Evolutionary conservation across 2,888 invertebrate genomes (phyloP), one percentile per base, ranked within the genome.

Genomic region (Chloromyia formosa): DNA sequence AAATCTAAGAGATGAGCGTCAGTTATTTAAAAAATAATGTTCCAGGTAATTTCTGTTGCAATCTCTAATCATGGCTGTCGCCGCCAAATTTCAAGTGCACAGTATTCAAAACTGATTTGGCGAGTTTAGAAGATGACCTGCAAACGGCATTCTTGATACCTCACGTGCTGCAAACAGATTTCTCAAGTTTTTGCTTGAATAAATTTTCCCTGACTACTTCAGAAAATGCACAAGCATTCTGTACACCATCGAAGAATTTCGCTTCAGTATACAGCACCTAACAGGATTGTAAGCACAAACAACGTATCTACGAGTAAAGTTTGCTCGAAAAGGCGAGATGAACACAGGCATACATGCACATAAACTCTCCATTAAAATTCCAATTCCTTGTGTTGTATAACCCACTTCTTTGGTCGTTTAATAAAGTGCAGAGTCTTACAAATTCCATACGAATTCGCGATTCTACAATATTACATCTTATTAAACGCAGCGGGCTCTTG

Each of bases 401-500:
- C 42, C 45, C 42, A 64, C 1, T 64, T 64, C 18, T 1, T 18
- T 14, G 20, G 18, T 18, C 20, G 18, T 45, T 42, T 45, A 20
- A 45, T 14, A 64, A 18, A n/a, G 45, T 64, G 16, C 9, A 23
- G 4, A 18, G 18, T 42, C n/a, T 18, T 18, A 14, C 42, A 18
- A 40, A 64, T 64, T 64, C 64, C 18, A 23, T 3, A 45, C 64
- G 18, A 45, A 64, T 42, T 42, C 20, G 45, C 42, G 20, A 45
- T 42, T n/a, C 18, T 10, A n/a, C n/a, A n/a, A n/a, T n/a, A 5
- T 64, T 45, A 64, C 45, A 64, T 18, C 64, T 64, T n/a, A 14
- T 45, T 64, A 16, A 64, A 42, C 12, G 64, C 45, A 64, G 20
- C 64, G 12, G n/a, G 18, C n/a, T n/a, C n/a, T n/a, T n/a, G 58